A percentile compares a stretch with the other conserved stretches of the same genome.
Conservation (phyloP, 1,140 invertebrate genomes). For the Mycetomoellerius zeteki region DNA sequence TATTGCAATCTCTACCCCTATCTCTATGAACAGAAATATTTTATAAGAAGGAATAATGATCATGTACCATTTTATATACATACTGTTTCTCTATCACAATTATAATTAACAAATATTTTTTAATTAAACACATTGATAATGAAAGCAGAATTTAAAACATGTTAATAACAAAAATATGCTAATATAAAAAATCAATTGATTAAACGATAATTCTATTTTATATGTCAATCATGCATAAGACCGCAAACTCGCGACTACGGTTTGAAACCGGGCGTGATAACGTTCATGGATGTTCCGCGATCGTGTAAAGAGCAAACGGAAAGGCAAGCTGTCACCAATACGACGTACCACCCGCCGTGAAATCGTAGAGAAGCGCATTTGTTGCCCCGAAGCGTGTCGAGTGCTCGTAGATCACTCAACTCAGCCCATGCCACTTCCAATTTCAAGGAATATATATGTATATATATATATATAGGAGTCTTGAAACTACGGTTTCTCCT, state of each 20-base stretch:
- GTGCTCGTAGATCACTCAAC: constrained; percentile 76
- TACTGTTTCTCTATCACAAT: neutral
- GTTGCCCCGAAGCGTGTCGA: constrained; percentile 72
- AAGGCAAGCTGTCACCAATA: constrained; percentile 68
- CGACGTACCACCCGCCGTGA: constrained; percentile 68
- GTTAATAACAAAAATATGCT: neutral
- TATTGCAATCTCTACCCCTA: neutral
- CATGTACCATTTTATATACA: neutral
- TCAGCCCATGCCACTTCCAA: constrained; percentile 67
- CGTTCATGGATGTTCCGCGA: constrained; percentile 42
- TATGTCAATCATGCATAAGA: neutral
- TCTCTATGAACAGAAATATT: neutral
- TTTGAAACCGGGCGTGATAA: constrained; percentile 40
- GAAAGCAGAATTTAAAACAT: constrained; percentile 20
- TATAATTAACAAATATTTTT: constrained; percentile 14
- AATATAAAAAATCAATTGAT: neutral
- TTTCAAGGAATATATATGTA: constrained; percentile 61
- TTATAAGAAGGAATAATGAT: neutral
- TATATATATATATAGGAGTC: constrained; percentile 49
- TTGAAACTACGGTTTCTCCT: constrained; percentile 28
- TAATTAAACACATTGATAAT: neutral
- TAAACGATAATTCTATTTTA: constrained; percentile 20
- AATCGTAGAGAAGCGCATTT: constrained; percentile 71
- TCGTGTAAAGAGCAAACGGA: constrained; percentile 66
- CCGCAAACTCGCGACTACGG: neutral